Evolutionary conservation across 2,797 vertebrate species (phyloP), one percentile per base, ranked within the genome.

Genomic region (Tenualosa thibaudeaui): DNA sequence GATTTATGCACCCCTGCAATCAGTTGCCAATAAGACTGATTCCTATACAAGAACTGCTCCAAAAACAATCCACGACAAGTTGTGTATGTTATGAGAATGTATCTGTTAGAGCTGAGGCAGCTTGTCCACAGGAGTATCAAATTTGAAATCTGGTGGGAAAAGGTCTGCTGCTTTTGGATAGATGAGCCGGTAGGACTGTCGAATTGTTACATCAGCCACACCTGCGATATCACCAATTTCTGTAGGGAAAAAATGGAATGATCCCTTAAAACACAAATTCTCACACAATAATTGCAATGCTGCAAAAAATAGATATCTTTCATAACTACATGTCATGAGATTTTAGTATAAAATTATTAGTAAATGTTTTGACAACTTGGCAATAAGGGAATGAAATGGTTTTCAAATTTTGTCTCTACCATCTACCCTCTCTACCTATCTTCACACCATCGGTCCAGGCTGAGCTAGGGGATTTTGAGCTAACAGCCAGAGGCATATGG

Each of bases 181-280:
- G 94, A 99, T 99, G n/a, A 99, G 96, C 62, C 98, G 94, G 91
- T 99, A 99, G 0, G 98, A 99, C 93, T 99, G 98, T 85, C 98
- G 95, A 91, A 99, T 99, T 0, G 98, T 99, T 68, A 99, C 98
- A 40, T 99, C 98, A 15, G 98, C 98, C 37, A 99, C 98, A 10
- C 98, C 98, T 3, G 98, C 98, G 6, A 98, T 99, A 85, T 99
- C 98, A 85, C 98, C 98, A 50, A 99, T 99, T 96, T 99, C 98
- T 99, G 93, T 82, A 86, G 88, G 83, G 54, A 62, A 46, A 10
- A 15, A 15, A 51, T 65, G 43, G 50, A 5, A 53, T 24, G 15
- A 84, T 78, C 46, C 31, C 31, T 31, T 31, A 31, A 31, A 31
- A 31, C 31, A 31, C 31, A 31, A 31, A 31, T 31, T 31, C 31